Evolutionary conservation across 1,140 invertebrate species (phyloP), one percentile per base, ranked within the genome.

Genomic region (Mactra quadrangularis): DNA sequence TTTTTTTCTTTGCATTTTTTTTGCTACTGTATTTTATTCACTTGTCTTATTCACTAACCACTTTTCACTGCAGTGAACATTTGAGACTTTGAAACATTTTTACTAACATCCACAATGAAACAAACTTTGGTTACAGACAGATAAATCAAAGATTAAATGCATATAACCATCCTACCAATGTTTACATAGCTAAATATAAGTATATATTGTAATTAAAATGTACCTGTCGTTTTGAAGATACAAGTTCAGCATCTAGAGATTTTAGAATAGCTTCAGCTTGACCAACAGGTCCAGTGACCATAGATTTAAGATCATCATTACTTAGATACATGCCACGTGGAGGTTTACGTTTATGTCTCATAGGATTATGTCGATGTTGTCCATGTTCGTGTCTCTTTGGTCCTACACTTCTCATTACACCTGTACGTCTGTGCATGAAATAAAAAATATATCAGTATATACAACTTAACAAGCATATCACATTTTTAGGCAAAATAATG

Each of bases 301-400:
- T 95, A 60, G 96, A 95, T 76, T 97, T 95, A 88, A 99, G 95
- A 94, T 99, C 98, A 93, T 99, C 98, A 92, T 98, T 96, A 94
- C 98, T 98, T 91, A 99, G 96, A 94, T 98, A 97, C 96, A 99
- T 98, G 92, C 98, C 98, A 85, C 97, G 95, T 38, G 98, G 98
- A 83, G 98, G 97, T 91, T 97, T 97, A 90, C 97, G 95, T 94
- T 98, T 98, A 94, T 97, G 94, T 87, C 93, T 93, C 77, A 94
- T 92, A 17, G 92, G 90, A 79, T 92, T 93, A 75, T 93, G 92
- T 41, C 93, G 88, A 59, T 87, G 88, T 57, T 91, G 89, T 11
- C 89, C 87, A 52, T 86, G 87, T 29, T 93, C 93, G 77, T 94
- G 93, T 74, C 94, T 91, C 78, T 94, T 94, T 11, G 94, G 96